Percentiles rank a stretch among this genome's conserved stretches.
Evolutionary conservation across 2,113 vertebrate genomes (phyloP).

Genomic region (Phyllostomus discolor): DNA sequence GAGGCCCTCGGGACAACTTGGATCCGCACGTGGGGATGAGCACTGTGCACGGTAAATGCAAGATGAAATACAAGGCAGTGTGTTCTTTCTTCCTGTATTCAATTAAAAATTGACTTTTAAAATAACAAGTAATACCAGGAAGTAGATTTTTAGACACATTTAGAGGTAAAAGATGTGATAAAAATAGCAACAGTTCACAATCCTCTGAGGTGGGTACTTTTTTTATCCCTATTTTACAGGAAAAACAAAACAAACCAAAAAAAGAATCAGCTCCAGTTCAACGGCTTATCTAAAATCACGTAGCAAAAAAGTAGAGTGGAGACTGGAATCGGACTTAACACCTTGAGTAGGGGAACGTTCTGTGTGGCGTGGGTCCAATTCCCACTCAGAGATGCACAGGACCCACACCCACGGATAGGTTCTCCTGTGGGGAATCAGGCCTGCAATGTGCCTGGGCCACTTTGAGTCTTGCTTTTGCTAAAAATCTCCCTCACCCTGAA

Average conservation of each 20-base stretch:
- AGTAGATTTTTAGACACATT: background rate
- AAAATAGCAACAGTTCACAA: background rate
- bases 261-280: background rate
- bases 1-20: background rate
- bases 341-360: too few species aligned
- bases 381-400: too few species aligned
- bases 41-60: fast-evolving
- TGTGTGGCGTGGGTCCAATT: too few species aligned
- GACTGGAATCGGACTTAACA: fast-evolving
- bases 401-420: too few species aligned
- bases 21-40: too few species aligned
- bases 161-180: background rate
- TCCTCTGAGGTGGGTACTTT: background rate
- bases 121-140: background rate
- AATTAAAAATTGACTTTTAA: background rate
- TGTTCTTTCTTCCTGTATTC: background rate
- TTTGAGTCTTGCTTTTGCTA: too few species aligned
- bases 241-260: background rate
- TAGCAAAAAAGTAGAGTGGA: background rate
- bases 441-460: too few species aligned
- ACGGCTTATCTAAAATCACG: background rate
- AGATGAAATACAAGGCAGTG: background rate
- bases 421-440: too few species aligned
- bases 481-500: too few species aligned
- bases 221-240: background rate